Percentiles rank a stretch among this genome's conserved stretches.
Evolutionary conservation across 2,797 vertebrate genomes (phyloP).

Genomic region (Thalassophryne amazonica): DNA sequence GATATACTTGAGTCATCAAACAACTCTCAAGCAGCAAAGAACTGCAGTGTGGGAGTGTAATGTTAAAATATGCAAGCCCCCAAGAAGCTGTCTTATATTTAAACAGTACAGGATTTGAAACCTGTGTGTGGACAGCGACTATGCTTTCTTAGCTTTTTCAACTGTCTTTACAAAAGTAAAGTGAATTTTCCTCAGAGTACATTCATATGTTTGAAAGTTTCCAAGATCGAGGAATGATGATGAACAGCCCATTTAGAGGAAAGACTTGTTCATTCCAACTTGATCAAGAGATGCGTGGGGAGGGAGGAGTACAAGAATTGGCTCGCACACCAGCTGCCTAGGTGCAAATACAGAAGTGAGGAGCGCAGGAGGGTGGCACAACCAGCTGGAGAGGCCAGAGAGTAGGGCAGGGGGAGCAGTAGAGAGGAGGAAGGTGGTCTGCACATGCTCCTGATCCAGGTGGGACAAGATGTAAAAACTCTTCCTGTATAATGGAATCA

Average conservation of each 20-base stretch:
- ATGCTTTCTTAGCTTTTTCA: not conserved
- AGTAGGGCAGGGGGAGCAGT: constrained; percentile 17
- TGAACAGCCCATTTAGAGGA: not conserved
- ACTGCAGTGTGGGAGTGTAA: no score
- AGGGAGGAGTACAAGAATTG: constrained; percentile 28
- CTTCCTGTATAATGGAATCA: no score
- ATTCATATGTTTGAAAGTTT: not conserved
- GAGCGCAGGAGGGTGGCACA: constrained; percentile 39
- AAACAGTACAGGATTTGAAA: no score
- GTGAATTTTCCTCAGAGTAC: not conserved
- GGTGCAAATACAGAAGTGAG: constrained; percentile 21
- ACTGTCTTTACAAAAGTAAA: not conserved
- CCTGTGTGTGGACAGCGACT: no score
- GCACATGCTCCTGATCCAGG: constrained; percentile 35
- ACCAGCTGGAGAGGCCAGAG: constrained; percentile 60
- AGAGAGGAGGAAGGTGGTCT: constrained; percentile 37
- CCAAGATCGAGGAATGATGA: not conserved
- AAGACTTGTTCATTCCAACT: constrained; percentile 15
- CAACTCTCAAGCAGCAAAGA: no score
- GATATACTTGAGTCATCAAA: no score
- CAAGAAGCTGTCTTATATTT: no score
- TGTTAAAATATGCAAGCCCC: no score
- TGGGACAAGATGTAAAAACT: constrained; percentile 34
- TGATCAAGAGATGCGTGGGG: constrained; percentile 23
- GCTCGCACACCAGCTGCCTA: constrained; percentile 48